phyloP scores from a whole-genome alignment of 2,113 vertebrate species.

The Trochalopteron elliotii region DNA sequence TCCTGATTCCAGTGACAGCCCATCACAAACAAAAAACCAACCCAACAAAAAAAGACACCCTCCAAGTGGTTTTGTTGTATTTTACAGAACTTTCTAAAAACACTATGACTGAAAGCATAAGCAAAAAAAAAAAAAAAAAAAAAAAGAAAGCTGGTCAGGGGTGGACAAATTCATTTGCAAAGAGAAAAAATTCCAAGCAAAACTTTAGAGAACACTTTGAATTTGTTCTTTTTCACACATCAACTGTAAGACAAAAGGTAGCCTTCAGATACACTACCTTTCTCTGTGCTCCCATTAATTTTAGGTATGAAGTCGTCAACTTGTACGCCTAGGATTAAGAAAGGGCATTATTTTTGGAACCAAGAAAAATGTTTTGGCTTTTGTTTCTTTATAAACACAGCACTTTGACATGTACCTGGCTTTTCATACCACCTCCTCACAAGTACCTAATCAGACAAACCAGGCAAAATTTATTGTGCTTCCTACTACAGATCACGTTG shows the following conservation, averaged over 20 bases:
- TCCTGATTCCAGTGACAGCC: neutral
- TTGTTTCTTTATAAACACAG: constrained; percentile 2
- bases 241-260: constrained; percentile 38
- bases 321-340: constrained; percentile 86
- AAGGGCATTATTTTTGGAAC: constrained; percentile 74
- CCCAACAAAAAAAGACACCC: neutral
- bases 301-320: constrained; percentile 86
- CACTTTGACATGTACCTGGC: neutral
- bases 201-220: neutral
- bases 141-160: neutral
- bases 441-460: neutral
- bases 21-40: neutral
- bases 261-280: constrained; percentile 80
- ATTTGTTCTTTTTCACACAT: constrained; percentile 25
- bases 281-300: constrained; percentile 85
- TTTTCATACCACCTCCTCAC: neutral
- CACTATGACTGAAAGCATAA: neutral
- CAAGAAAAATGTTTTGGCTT: constrained; percentile 29
- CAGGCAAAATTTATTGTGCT: neutral
- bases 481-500: neutral
- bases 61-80: neutral
- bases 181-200: neutral
- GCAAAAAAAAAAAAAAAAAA: neutral
- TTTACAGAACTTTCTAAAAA: neutral
- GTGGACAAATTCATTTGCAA: neutral